Percentiles rank a stretch among this genome's conserved stretches.
Conservation (phyloP, 2,797 vertebrate species). For the Geotrypetes seraphini region DNA sequence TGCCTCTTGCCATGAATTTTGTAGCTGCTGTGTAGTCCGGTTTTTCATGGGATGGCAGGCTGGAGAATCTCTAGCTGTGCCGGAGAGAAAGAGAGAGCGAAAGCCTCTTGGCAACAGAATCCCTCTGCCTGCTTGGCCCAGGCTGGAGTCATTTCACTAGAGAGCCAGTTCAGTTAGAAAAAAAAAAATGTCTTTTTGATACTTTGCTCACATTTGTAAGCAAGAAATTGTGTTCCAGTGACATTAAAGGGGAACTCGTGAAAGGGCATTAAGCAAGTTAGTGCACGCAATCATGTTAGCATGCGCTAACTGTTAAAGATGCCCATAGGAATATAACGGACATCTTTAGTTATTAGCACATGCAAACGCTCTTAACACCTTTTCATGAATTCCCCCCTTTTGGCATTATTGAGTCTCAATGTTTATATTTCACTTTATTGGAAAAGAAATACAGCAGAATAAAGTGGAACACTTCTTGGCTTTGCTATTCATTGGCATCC, state of each 20-base stretch:
- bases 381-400: too few species aligned
- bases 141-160: constrained; percentile 50
- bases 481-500: constrained; percentile 32
- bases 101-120: constrained; percentile 46
- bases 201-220: too few species aligned
- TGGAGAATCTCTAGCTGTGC: too few species aligned
- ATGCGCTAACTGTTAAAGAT: too few species aligned
- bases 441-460: constrained; percentile 15
- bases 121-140: constrained; percentile 47
- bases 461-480: constrained; percentile 24
- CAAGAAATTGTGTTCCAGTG: too few species aligned
- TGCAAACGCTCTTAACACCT: too few species aligned
- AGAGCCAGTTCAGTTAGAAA: constrained; percentile 48
- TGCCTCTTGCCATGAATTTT: constrained; percentile 44
- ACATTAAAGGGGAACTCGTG: too few species aligned
- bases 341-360: too few species aligned
- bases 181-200: too few species aligned
- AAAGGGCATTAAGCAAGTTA: too few species aligned
- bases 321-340: too few species aligned
- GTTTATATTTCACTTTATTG: constrained; percentile 24
- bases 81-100: constrained; percentile 35
- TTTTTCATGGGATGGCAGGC: constrained; percentile 22
- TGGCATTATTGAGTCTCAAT: constrained; percentile 34
- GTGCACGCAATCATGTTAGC: too few species aligned
- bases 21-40: constrained; percentile 30